Base-by-base conservation (phyloP, 1,140 invertebrate genomes). In the Drosophila hydei region DNA sequence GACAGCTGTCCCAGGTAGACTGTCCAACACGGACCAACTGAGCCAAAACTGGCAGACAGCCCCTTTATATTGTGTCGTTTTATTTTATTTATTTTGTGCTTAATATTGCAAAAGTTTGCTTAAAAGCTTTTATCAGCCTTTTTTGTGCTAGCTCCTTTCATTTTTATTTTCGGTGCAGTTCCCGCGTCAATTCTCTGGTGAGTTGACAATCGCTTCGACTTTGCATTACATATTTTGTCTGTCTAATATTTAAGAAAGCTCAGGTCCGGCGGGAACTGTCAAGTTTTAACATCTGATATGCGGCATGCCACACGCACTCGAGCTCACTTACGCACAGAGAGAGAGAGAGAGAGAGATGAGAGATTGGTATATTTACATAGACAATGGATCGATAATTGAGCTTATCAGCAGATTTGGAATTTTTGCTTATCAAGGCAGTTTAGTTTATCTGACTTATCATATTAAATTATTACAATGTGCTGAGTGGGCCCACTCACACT, bases 391-490 rank as follows among this genome's bases (percentile, higher is more conserved):
- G 81, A 85, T 88, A 85, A 87, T 75, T 87, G 71, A 71, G 74
- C 81, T 88, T 85, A 85, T 85, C 81, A 87, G 83, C 77, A 71
- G 48, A 47, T 64, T 75, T 65, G 65, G 56, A 74, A 65, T 73
- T 88, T 81, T 77, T 42, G 81, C 83, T 85, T 85, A 85, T 85
- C 81, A 68, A 80, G 72, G 83, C 77, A 64, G 48, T 87, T 85
- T 67, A 61, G 72, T 72, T 87, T 87, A 85, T 85, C 80, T 60
- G 19, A 50, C 52, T 56, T 67, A 63, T 72, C 72, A 85, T 79
- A 84, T 85, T 74, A 61, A 87, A 87, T 80, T 87, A 80, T 74
- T 67, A 77, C 80, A 84, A 80, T 80, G 77, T 81, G 74, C 69
- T 77, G 65, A 69, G 40, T 45, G 45, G n/a, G 48, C 55, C 23